Conservation (phyloP, 1,140 invertebrate genomes). For the Calycopis cecrops region DNA sequence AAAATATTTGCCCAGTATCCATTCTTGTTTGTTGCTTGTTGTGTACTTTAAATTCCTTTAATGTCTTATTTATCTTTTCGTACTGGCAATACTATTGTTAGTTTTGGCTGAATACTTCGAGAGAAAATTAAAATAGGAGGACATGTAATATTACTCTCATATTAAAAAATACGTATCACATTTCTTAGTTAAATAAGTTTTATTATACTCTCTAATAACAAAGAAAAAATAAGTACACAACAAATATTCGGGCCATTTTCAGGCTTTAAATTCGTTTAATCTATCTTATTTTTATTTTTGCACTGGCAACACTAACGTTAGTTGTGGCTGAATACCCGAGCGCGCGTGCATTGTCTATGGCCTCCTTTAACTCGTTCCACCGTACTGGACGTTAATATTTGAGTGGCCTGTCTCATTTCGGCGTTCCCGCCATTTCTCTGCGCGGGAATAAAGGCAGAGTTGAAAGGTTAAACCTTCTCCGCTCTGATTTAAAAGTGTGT, state of each 20-base stretch:
- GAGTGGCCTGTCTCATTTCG: constrained; percentile 7
- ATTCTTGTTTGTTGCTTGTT: too few relatives aligned
- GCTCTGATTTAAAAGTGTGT: constrained; percentile 1
- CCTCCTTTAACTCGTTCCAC: constrained; percentile 1
- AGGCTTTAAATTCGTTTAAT: not conserved
- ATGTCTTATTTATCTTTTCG: too few relatives aligned
- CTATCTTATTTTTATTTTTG: too few relatives aligned
- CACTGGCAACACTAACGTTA: not conserved
- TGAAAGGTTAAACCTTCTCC: not conserved
- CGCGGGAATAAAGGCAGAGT: constrained; percentile 1
- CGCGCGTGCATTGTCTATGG: not conserved
- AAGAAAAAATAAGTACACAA: not conserved
- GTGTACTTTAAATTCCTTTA: too few relatives aligned
- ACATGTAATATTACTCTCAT: too few relatives aligned
- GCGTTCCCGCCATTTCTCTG: constrained; percentile 5
- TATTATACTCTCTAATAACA: not conserved
- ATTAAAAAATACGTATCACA: too few relatives aligned
- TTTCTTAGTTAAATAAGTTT: too few relatives aligned
- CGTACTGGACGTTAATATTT: constrained; percentile 11
- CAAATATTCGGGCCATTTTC: not conserved
- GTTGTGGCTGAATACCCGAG: not conserved
- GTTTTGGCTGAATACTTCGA: too few relatives aligned
- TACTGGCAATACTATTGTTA: too few relatives aligned
- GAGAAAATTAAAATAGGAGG: too few relatives aligned
- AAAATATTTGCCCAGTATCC: too few relatives aligned